Percentiles rank a stretch among this genome's conserved stretches.
Evolutionary conservation across 2,888 invertebrate species (phyloP).

Genomic region (Leptothorax acervorum): DNA sequence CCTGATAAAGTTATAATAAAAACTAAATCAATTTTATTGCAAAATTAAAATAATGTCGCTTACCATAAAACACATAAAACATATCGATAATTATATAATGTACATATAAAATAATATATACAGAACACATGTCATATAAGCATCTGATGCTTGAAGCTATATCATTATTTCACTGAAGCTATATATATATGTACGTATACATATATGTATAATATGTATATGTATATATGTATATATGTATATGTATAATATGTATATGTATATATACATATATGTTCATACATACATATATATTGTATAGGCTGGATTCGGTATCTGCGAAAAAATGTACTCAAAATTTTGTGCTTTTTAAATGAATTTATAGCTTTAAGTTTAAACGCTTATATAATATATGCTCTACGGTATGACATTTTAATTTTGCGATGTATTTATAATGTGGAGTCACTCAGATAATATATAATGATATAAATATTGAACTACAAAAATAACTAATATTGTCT

Average conservation of each 20-base stretch:
- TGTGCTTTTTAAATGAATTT: neutral
- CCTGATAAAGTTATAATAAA: conserved; percentile 6
- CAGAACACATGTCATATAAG: neutral
- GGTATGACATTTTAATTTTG: neutral
- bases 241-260: neutral
- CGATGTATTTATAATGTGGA: neutral
- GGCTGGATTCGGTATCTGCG: neutral
- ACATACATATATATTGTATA: neutral
- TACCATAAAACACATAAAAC: conserved; percentile 11
- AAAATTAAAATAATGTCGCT: conserved; percentile 45
- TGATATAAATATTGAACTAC: neutral
- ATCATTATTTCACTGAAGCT: too few species aligned
- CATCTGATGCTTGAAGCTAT: neutral
- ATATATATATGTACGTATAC: neutral
- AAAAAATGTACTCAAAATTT: neutral
- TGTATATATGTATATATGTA: neutral
- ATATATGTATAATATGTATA: neutral
- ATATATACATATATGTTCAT: too few species aligned
- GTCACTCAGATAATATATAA: neutral
- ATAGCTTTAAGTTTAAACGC: neutral
- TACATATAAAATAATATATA: conserved; percentile 70
- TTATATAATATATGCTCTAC: neutral
- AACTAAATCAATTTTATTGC: conserved; percentile 49
- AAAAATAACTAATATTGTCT: neutral
- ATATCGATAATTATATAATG: conserved; percentile 58